These are phyloP conservation scores for Drosophila basisetae DNA, from an alignment of 2,888 invertebrate genomes.

Conservation along the genomic window DNA sequence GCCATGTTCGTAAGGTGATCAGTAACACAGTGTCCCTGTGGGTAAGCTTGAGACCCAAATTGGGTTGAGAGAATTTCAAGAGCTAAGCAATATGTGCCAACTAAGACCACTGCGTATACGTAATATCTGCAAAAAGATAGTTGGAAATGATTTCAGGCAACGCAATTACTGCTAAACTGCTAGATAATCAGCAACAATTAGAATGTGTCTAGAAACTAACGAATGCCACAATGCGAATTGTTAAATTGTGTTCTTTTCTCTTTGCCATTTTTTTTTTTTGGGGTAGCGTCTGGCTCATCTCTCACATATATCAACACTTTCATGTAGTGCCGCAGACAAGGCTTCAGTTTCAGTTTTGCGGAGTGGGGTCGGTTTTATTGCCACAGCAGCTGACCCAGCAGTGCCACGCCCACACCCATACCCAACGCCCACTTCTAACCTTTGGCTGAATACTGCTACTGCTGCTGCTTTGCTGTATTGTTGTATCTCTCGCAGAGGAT, in stretches of 20 bases:
- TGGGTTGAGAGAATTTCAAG: neutral
- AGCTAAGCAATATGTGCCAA: neutral
- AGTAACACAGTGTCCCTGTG: neutral
- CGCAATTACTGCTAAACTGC: constrained; percentile 48
- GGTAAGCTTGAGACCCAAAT: neutral
- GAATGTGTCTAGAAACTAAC: constrained; percentile 39
- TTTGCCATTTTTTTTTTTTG: neutral
- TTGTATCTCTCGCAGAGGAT: constrained; percentile 45
- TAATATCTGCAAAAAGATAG: constrained; percentile 6
- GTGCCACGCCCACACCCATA: neutral
- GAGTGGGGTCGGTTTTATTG: constrained; percentile 66
- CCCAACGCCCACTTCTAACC: constrained; percentile 36
- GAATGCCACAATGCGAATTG: constrained; percentile 26
- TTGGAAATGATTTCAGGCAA: constrained; percentile 21
- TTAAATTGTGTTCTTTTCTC: constrained; percentile 24
- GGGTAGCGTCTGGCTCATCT: constrained; percentile 41
- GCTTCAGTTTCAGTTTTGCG: constrained; percentile 36
- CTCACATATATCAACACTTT: constrained; percentile 73
- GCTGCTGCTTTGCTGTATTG: constrained; percentile 53
- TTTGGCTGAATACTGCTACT: constrained; percentile 47
- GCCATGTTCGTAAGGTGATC: neutral
- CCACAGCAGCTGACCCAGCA: constrained; percentile 66
- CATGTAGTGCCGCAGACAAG: constrained; percentile 47
- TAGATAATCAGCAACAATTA: constrained; percentile 58
- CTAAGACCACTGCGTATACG: constrained; percentile 3